Percentiles rank a stretch among this genome's conserved stretches.
phyloP scores from a whole-genome alignment of 2,888 invertebrate species.

The Thecocarcelia acutangulata region DNA sequence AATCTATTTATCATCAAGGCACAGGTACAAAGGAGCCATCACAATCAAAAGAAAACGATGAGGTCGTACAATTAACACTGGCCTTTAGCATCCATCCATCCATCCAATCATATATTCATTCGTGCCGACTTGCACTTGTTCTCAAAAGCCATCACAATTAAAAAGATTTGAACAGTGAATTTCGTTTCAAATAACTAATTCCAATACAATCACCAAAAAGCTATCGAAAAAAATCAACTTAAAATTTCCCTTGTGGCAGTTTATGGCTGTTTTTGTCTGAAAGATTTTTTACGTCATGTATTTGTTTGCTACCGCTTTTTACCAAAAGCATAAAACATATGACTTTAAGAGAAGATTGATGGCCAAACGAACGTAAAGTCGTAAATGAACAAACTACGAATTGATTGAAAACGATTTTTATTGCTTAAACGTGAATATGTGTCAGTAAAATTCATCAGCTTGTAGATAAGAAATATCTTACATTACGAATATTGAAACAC shows the following conservation, averaged over 20 bases:
- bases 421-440: constrained; percentile 16
- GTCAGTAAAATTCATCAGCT: background rate
- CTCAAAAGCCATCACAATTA: constrained; percentile 33
- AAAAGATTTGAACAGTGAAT: constrained; percentile 51
- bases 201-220: constrained; percentile 6
- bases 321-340: constrained; percentile 12
- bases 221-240: constrained; percentile 44
- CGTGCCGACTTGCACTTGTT: constrained; percentile 20
- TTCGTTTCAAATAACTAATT: constrained; percentile 52
- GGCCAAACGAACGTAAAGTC: constrained; percentile 9
- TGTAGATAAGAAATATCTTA: constrained; percentile 31
- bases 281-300: constrained; percentile 19
- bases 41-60: constrained; percentile 22
- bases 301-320: background rate
- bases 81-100: constrained; percentile 27
- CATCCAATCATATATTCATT: constrained; percentile 4
- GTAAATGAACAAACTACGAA: constrained; percentile 33
- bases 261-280: constrained; percentile 19
- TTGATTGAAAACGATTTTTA: constrained; percentile 43
- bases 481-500: background rate
- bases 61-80: constrained; percentile 13
- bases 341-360: constrained; percentile 20
- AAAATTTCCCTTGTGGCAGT: constrained; percentile 40
- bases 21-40: constrained; percentile 47
- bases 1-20: constrained; percentile 59